Evolutionary conservation across 2,888 invertebrate genomes (phyloP).

Genomic region (Latrodectus hesperus): DNA sequence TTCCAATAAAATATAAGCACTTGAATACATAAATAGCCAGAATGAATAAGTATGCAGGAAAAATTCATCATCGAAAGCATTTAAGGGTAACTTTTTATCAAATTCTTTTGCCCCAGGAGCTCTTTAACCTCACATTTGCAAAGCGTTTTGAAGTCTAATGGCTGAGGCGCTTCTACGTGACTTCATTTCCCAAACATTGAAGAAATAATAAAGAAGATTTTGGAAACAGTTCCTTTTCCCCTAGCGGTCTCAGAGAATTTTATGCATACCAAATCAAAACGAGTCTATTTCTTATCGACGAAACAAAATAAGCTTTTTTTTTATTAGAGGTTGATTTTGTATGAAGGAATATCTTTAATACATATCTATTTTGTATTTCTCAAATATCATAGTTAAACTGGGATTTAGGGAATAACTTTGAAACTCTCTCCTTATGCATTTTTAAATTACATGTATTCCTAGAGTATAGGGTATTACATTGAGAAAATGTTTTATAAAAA

Average conservation of each 20-base stretch:
- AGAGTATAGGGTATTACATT: too few species aligned
- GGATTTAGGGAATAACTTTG: too few species aligned
- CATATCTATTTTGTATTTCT: too few species aligned
- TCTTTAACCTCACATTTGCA: slow-evolving; percentile 35
- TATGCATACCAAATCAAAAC: neutral
- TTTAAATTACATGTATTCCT: too few species aligned
- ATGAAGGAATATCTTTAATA: too few species aligned
- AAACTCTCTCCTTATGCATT: too few species aligned
- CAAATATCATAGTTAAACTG: too few species aligned
- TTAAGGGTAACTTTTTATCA: slow-evolving; percentile 30
- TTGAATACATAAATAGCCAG: neutral
- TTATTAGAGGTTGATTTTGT: too few species aligned
- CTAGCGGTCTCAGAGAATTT: neutral
- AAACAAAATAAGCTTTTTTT: too few species aligned
- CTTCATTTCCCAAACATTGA: slow-evolving; percentile 13
- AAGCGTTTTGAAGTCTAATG: slow-evolving; percentile 33
- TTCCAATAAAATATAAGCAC: neutral
- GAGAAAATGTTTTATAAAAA: too few species aligned
- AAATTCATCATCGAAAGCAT: neutral
- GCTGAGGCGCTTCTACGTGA: slow-evolving; percentile 30
- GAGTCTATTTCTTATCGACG: too few species aligned
- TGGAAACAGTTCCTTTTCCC: neutral
- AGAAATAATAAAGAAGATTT: neutral
- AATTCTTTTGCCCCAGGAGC: slow-evolving; percentile 50
- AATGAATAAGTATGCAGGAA: neutral